Conservation (phyloP, 2,888 invertebrate genomes). For the Merodon equestris region DNA sequence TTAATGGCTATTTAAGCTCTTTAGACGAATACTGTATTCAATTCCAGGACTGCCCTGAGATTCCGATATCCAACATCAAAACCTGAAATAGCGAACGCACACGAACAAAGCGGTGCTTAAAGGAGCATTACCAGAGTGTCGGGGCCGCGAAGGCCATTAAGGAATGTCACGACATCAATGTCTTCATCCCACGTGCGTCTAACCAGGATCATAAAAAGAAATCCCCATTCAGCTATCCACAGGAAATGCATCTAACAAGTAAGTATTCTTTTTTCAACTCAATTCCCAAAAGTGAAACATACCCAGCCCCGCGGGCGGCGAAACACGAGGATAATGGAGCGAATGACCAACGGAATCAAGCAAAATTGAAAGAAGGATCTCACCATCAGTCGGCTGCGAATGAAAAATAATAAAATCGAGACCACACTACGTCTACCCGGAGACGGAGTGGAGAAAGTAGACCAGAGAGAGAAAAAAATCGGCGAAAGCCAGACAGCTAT, state of each 20-base stretch:
- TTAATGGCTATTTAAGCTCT: no score
- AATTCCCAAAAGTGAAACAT: neutral
- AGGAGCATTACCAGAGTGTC: no score
- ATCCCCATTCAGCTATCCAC: constrained; percentile 7
- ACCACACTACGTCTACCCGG: constrained; percentile 8
- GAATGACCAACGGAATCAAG: constrained; percentile 40
- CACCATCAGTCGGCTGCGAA: constrained; percentile 16
- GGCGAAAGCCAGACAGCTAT: constrained; percentile 59
- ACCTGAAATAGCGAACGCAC: no score
- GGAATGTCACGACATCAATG: constrained; percentile 31
- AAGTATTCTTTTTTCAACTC: constrained; percentile 26
- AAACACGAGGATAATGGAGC: neutral
- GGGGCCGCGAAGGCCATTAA: no score
- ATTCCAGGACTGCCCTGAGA: no score
- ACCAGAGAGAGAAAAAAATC: constrained; percentile 7
- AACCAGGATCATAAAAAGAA: constrained; percentile 21
- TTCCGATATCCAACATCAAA: no score
- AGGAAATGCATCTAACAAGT: constrained; percentile 46
- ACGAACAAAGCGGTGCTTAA: no score
- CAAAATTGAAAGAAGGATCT: neutral
- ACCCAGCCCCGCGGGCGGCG: neutral
- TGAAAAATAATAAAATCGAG: constrained; percentile 54
- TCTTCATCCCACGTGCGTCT: constrained; percentile 27
- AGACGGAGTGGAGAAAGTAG: neutral
- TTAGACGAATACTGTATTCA: no score